Percentiles rank a stretch among this genome's conserved stretches.
Conservation (phyloP, 2,797 vertebrate genomes). For the Spondyliosoma cantharus region DNA sequence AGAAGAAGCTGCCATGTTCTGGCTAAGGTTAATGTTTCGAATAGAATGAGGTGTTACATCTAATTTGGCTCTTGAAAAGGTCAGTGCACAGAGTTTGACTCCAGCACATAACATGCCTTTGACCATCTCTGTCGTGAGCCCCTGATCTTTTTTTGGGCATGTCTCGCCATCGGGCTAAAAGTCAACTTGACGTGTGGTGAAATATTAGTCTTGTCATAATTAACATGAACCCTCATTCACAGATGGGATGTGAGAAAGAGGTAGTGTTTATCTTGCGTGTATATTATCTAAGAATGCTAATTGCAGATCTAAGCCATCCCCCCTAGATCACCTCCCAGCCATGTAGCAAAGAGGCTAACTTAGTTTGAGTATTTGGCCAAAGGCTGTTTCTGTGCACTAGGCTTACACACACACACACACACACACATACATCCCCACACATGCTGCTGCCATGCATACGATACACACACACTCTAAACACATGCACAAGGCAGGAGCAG, state of each 20-base stretch:
- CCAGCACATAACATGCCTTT: constrained; percentile 24
- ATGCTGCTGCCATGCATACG: constrained; percentile 18
- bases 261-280: constrained; percentile 15
- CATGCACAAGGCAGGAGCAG: constrained; percentile 14
- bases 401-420: constrained; percentile 25
- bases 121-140: constrained; percentile 28
- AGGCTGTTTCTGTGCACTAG: constrained; percentile 61
- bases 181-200: constrained; percentile 8
- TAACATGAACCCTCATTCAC: neutral
- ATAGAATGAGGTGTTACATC: constrained; percentile 54
- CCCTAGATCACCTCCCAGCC: constrained; percentile 28
- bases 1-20: constrained; percentile 40
- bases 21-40: constrained; percentile 50
- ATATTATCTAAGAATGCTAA: constrained; percentile 42
- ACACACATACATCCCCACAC: constrained; percentile 13
- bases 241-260: constrained; percentile 18
- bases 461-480: constrained; percentile 25
- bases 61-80: constrained; percentile 64
- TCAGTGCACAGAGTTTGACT: constrained; percentile 54
- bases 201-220: constrained; percentile 34
- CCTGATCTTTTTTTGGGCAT: neutral
- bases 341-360: constrained; percentile 38
- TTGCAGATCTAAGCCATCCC: constrained; percentile 40
- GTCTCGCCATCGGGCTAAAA: constrained; percentile 8
- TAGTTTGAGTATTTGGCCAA: constrained; percentile 49